Evolutionary conservation across 2,797 vertebrate genomes (phyloP).

Genomic region (Tapirus indicus): DNA sequence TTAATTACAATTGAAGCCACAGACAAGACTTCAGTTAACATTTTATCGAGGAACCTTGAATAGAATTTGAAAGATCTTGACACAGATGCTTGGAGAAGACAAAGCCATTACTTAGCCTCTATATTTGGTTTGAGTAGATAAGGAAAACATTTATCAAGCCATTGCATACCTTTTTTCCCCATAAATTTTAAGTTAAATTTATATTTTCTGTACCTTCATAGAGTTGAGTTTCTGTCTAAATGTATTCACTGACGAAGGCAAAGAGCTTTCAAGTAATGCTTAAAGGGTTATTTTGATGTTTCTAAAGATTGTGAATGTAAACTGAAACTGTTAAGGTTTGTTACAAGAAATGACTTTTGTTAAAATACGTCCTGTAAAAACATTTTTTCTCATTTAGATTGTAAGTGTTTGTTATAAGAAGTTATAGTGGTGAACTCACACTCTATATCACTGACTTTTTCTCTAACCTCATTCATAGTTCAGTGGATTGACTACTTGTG

Average conservation of each 20-base stretch:
- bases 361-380: background rate
- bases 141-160: background rate
- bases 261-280: background rate
- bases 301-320: background rate
- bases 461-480: background rate
- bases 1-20: background rate
- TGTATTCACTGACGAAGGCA: background rate
- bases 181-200: conserved; percentile 36
- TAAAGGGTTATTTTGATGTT: background rate
- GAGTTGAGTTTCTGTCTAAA: background rate
- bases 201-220: background rate
- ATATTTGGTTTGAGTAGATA: background rate
- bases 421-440: background rate
- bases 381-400: background rate
- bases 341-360: background rate
- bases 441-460: background rate
- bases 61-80: background rate
- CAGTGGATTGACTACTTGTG: background rate
- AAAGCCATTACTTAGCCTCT: background rate
- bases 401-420: background rate
- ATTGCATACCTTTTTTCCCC: background rate
- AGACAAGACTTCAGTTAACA: background rate
- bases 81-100: background rate
- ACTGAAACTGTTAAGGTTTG: background rate
- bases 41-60: background rate